phyloP scores from a whole-genome alignment of 2,797 vertebrate genomes.

The Naso thynnoides region DNA sequence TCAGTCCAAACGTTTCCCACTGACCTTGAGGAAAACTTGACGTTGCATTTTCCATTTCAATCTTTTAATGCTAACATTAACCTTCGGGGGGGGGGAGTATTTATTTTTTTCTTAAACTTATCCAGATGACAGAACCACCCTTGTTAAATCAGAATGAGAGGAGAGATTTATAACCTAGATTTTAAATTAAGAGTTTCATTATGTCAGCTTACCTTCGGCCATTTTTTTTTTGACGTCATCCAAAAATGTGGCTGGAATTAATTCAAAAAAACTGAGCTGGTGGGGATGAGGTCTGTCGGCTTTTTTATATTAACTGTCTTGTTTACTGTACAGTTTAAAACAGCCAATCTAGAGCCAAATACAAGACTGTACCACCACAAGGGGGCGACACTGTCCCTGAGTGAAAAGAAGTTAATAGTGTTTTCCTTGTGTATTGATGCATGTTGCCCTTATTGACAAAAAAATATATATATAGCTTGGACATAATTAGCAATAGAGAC shows the following conservation, averaged over 20 bases:
- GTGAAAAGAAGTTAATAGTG: too few relatives aligned
- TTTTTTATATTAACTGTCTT: not conserved
- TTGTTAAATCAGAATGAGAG: too few relatives aligned
- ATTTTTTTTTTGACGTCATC: not conserved
- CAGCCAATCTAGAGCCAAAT: constrained; percentile 23
- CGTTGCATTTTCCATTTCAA: too few relatives aligned
- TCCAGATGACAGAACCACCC: not conserved
- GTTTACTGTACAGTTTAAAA: constrained; percentile 45
- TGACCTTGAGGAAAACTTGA: not conserved
- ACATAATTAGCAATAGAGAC: not conserved
- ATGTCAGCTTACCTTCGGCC: constrained; percentile 52
- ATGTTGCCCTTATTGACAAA: too few relatives aligned
- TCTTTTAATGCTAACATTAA: too few relatives aligned
- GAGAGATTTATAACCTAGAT: too few relatives aligned
- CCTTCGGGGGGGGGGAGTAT: too few relatives aligned
- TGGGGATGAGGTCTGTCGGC: not conserved
- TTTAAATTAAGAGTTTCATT: not conserved
- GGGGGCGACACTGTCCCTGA: constrained; percentile 5
- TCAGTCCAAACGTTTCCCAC: too few relatives aligned
- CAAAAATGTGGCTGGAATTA: too few relatives aligned
- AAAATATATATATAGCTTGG: not conserved
- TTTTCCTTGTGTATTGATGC: not conserved
- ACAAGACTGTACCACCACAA: constrained; percentile 4
- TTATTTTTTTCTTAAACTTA: too few relatives aligned
- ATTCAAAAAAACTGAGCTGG: not conserved